A percentile compares a stretch with the other conserved stretches of the same genome.
These are phyloP conservation scores for Sphaeridia pumilis DNA, from an alignment of 2,888 invertebrate genomes.

Conservation along the genomic window DNA sequence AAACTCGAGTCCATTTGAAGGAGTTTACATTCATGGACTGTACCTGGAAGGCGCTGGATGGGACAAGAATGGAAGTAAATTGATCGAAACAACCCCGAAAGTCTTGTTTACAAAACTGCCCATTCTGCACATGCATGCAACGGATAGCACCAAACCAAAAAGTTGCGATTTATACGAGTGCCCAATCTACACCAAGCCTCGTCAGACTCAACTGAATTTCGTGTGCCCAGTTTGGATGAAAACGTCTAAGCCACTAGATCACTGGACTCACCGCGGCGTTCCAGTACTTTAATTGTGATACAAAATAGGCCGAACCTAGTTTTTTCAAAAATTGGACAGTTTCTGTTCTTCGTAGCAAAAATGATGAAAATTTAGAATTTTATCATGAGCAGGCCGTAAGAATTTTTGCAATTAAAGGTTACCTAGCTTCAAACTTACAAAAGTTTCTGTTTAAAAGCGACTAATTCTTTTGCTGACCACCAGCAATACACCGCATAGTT, in stretches of 20 bases:
- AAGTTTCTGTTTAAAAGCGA: no score
- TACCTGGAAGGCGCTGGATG: conserved; percentile 81
- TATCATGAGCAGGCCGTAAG: no score
- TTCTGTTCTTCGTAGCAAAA: no score
- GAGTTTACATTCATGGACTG: conserved; percentile 72
- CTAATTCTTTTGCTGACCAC: no score
- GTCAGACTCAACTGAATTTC: conserved; percentile 68
- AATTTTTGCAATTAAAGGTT: no score
- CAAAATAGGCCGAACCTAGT: no score
- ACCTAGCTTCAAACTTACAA: no score
- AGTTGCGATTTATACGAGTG: conserved; percentile 64
- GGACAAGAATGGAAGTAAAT: conserved; percentile 59
- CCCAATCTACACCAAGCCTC: conserved; percentile 79
- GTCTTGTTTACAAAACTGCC: conserved; percentile 68
- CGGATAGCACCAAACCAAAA: conserved; percentile 58
- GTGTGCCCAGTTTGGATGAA: conserved; percentile 63
- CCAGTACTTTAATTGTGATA: conserved; percentile 77
- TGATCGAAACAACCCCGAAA: conserved; percentile 68
- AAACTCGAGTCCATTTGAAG: no score
- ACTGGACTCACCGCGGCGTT: conserved; percentile 75
- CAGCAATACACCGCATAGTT: no score
- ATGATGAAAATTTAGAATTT: no score
- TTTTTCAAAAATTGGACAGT: no score
- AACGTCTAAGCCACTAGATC: conserved; percentile 59
- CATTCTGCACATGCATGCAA: conserved; percentile 67